These are phyloP conservation scores for Euleptes europaea DNA, from an alignment of 2,113 vertebrate species.

Conservation along the genomic window DNA sequence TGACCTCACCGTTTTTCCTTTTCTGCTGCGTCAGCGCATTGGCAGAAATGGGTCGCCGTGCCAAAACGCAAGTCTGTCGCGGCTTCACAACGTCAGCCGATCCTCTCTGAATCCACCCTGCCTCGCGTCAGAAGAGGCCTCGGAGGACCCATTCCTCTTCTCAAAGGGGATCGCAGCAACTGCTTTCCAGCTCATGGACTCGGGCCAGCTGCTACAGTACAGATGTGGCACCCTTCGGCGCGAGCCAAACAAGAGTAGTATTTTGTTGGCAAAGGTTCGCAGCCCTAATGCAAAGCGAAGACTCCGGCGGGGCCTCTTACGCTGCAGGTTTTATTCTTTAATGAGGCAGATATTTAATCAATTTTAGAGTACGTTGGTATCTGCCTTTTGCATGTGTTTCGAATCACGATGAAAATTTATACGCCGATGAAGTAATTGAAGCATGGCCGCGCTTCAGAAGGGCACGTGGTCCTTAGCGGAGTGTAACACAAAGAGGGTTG, in stretches of 20 bases:
- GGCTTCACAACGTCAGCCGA: not conserved
- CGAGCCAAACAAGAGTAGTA: slow-evolving; percentile 45
- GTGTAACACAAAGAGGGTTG: slow-evolving; percentile 69
- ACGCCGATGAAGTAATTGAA: slow-evolving; percentile 76
- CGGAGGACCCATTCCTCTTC: not conserved
- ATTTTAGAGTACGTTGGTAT: slow-evolving; percentile 69
- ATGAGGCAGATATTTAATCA: slow-evolving; percentile 76
- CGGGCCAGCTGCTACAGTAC: slow-evolving; percentile 41
- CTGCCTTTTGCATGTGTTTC: slow-evolving; percentile 74
- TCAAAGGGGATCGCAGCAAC: not conserved
- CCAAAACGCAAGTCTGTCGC: not conserved
- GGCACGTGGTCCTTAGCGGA: slow-evolving; percentile 53
- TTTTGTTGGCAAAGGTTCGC: slow-evolving; percentile 61
- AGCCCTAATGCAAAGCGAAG: slow-evolving; percentile 64
- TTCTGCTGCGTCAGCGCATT: not conserved
- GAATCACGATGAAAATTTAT: slow-evolving; percentile 78
- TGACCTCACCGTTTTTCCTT: too few relatives aligned
- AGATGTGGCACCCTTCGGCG: slow-evolving; percentile 55
- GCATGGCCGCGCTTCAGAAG: slow-evolving; percentile 66
- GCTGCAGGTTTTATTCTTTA: slow-evolving; percentile 64
- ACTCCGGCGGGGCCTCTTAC: slow-evolving; percentile 60
- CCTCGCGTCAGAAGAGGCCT: not conserved
- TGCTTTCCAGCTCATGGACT: not conserved
- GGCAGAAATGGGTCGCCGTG: too few relatives aligned
- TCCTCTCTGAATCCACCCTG: not conserved